Base-by-base conservation (phyloP, 2,797 vertebrate genomes). In the Luscinia luscinia region DNA sequence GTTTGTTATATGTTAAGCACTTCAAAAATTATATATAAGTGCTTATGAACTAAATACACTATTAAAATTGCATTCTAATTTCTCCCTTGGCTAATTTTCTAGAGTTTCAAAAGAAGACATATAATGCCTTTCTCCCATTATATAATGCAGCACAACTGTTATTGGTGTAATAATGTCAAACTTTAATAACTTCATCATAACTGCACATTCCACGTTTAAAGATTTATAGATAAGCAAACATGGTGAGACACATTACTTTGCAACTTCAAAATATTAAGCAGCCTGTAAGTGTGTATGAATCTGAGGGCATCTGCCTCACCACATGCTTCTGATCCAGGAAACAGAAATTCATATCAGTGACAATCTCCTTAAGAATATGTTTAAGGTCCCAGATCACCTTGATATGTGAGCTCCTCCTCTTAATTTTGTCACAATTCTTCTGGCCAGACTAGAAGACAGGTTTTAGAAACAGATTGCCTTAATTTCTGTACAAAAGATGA, bases 41-140 rank as follows among this genome's bases (percentile, higher is more conserved):
- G 82, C 48, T 90, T 69, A 88, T 52, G 59, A 93, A 91, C 32
- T 36, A 92, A 95, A 94, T 32, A 38, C 66, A 88, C 51, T 89
- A 69, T 84, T 89, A 86, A 89, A 94, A 89, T 79, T 81, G 63
- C 51, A 88, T 78, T 93, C 79, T 26, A 82, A 74, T 89, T 91
- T 82, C 41, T 91, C 69, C 87, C 83, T 78, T 92, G 69, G 66
- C 80, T 68, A 61, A 84, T 77, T 77, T 92, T 84, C 51, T 62
- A 58, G 38, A 75, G 68, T 72, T 82, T 88, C 62, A 11, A 57
- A 82, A 72, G 41, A 88, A 84, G 59, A 93, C 7, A 9, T 36
- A 55, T 20, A 66, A 73, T 70, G 78, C 45, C 17, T 78, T 76
- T 48, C 62, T 57, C 22, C 32, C 15, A 20, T 88, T 85, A 57